These are phyloP conservation scores for Drosophila fulvimacula DNA, from an alignment of 2,888 invertebrate species.

Conservation along the genomic window DNA sequence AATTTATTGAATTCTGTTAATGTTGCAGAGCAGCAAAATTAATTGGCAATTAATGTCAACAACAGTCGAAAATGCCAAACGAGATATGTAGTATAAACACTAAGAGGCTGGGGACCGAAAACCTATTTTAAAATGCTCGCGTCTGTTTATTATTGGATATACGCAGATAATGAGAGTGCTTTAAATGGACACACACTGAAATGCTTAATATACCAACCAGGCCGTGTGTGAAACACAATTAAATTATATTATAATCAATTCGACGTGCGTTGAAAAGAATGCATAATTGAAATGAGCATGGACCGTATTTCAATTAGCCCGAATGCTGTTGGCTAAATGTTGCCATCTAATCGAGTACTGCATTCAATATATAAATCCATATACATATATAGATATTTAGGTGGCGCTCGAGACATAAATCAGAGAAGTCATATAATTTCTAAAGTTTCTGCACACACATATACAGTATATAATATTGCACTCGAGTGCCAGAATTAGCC, in stretches of 20 bases:
- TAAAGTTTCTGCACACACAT: not conserved
- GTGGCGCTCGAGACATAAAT: not conserved
- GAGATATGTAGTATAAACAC: not conserved
- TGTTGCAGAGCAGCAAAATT: constrained; percentile 54
- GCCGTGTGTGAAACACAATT: constrained; percentile 42
- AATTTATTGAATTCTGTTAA: constrained; percentile 51
- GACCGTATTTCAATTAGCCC: constrained; percentile 18
- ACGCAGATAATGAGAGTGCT: constrained; percentile 17
- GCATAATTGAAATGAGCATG: constrained; percentile 41
- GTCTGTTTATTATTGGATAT: constrained; percentile 36
- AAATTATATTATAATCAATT: constrained; percentile 52
- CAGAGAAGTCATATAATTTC: not conserved
- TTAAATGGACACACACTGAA: constrained; percentile 11
- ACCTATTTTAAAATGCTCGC: constrained; percentile 22
- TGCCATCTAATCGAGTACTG: not conserved
- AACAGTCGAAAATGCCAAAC: constrained; percentile 26
- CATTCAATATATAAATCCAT: not conserved
- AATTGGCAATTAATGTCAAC: constrained; percentile 69
- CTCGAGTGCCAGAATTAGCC: constrained; percentile 39
- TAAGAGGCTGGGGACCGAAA: constrained; percentile 2
- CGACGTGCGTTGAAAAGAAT: constrained; percentile 21
- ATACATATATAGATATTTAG: not conserved
- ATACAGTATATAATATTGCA: not conserved
- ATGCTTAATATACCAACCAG: constrained; percentile 2
- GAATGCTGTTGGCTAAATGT: not conserved